These are phyloP conservation scores for Drosophila watanabei DNA, from an alignment of 1,140 invertebrate genomes.

Conservation along the genomic window DNA sequence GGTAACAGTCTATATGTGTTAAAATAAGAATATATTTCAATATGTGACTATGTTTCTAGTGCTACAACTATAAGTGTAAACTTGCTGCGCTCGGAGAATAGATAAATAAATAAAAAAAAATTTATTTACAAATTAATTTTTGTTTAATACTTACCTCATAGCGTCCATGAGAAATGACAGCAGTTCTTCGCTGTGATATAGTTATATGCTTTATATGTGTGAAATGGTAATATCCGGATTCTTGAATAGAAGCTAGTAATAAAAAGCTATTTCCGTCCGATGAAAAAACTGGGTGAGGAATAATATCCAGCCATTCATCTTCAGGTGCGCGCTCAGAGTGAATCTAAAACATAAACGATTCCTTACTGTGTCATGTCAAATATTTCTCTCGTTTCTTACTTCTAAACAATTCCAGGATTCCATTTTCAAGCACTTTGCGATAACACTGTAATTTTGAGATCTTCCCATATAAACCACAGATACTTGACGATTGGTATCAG, in stretches of 20 bases:
- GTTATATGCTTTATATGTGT: constrained; percentile 96
- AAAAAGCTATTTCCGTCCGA: constrained; percentile 94
- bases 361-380: too few species aligned
- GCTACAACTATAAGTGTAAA: too few species aligned
- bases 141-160: constrained; percentile 89
- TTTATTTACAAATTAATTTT: neutral
- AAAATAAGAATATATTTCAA: too few species aligned
- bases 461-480: constrained; percentile 96
- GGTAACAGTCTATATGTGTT: too few species aligned
- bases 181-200: constrained; percentile 92
- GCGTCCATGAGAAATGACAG: constrained; percentile 94
- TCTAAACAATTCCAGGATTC: constrained; percentile 93
- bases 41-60: too few species aligned
- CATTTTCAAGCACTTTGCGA: constrained; percentile 91
- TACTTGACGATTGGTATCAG: constrained; percentile 89
- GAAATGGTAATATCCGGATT: constrained; percentile 92
- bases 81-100: too few species aligned
- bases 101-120: neutral
- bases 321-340: constrained; percentile 93
- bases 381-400: constrained; percentile 86
- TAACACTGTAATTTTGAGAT: constrained; percentile 94
- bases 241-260: constrained; percentile 92
- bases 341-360: constrained; percentile 86
- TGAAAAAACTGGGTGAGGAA: constrained; percentile 93
- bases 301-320: constrained; percentile 93